A percentile compares a stretch with the other conserved stretches of the same genome.
Conservation (phyloP, 2,888 invertebrate genomes). For the Tryphoninae sp. region DNA sequence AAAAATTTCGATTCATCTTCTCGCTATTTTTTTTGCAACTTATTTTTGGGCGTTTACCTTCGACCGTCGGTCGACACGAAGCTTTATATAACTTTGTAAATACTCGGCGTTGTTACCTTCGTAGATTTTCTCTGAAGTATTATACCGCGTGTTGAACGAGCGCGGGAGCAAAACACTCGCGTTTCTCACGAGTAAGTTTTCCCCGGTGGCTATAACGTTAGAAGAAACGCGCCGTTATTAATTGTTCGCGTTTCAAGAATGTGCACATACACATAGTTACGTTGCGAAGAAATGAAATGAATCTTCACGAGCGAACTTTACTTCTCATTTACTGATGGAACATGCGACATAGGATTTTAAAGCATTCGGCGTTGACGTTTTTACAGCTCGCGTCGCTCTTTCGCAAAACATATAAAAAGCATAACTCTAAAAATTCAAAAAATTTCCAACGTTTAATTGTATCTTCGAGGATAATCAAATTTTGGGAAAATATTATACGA, state of each 20-base stretch:
- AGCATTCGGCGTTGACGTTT: neutral
- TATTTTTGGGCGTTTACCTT: conserved; percentile 19
- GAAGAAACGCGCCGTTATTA: conserved; percentile 49
- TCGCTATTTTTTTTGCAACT: no score
- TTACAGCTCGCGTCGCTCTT: neutral
- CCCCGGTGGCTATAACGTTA: conserved; percentile 47
- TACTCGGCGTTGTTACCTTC: conserved; percentile 9
- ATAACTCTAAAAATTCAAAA: no score
- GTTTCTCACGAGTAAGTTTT: conserved; percentile 51
- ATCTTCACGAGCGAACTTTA: neutral
- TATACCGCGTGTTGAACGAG: conserved; percentile 36
- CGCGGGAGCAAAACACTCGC: conserved; percentile 43
- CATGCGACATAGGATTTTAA: conserved; percentile 2
- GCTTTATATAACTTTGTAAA: conserved; percentile 39
- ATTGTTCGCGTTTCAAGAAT: conserved; percentile 36
- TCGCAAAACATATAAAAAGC: neutral
- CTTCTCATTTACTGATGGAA: neutral
- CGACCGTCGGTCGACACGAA: conserved; percentile 42
- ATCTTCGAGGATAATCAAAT: no score
- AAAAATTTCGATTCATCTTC: no score
- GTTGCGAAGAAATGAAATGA: no score
- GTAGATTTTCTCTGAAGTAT: conserved; percentile 34
- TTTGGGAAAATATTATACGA: no score
- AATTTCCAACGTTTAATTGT: no score
- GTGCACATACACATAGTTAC: neutral